These are phyloP conservation scores for Conus ventricosus DNA, from an alignment of 1,140 invertebrate species.

Conservation along the genomic window DNA sequence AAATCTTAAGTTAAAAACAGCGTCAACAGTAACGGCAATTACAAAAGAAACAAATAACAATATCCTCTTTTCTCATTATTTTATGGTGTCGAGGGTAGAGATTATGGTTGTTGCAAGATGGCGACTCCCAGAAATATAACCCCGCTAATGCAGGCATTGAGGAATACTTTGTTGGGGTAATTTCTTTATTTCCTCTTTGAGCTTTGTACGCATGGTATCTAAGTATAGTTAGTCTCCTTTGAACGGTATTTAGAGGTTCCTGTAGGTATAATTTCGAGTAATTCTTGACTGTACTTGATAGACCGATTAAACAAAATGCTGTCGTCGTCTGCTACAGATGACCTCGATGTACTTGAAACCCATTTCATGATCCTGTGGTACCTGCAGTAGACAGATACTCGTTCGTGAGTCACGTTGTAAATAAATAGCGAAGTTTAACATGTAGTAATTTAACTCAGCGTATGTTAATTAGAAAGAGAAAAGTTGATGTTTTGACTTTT, in stretches of 20 bases:
- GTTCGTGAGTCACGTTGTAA: not conserved
- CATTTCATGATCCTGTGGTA: not conserved
- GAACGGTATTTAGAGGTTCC: too few species aligned
- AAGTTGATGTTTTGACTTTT: not conserved
- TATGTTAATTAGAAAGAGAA: not conserved
- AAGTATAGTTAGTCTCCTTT: too few species aligned
- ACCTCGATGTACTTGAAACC: not conserved
- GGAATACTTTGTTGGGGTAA: slow-evolving; percentile 29
- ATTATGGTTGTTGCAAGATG: slow-evolving; percentile 11
- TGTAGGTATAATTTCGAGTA: too few species aligned
- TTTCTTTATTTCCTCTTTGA: not conserved
- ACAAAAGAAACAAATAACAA: too few species aligned
- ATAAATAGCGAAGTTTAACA: too few species aligned
- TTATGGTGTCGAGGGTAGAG: not conserved
- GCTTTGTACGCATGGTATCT: too few species aligned
- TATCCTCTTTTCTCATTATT: not conserved
- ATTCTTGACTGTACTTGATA: too few species aligned
- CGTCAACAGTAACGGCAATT: too few species aligned
- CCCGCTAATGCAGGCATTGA: slow-evolving; percentile 24
- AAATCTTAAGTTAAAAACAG: too few species aligned
- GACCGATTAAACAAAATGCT: too few species aligned
- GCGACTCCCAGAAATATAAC: slow-evolving; percentile 31
- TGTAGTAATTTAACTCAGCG: not conserved
- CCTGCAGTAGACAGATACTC: not conserved
- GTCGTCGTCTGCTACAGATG: not conserved